phyloP scores from a whole-genome alignment of 2,888 invertebrate species.

The Drosophila limbata region DNA sequence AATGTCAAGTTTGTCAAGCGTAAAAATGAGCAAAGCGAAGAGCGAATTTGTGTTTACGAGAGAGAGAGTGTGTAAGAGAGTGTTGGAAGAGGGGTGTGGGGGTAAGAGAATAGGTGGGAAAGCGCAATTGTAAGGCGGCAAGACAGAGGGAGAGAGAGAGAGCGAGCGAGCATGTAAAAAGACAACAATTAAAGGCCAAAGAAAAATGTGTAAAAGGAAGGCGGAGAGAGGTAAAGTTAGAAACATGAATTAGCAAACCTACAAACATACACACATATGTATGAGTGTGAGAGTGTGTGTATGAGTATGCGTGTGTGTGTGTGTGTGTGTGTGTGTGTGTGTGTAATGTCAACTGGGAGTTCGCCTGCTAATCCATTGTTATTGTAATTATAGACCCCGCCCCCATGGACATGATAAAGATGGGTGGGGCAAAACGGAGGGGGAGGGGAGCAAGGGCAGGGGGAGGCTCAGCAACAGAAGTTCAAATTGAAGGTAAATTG shows the following conservation, averaged over 20 bases:
- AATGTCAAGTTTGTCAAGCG: conserved; percentile 64
- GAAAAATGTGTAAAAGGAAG: conserved; percentile 31
- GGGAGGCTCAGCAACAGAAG: conserved; percentile 27
- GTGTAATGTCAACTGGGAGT: conserved; percentile 31
- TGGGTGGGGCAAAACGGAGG: not conserved
- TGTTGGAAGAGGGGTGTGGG: not conserved
- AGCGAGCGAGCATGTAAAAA: conserved; percentile 27
- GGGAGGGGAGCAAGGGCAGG: not conserved
- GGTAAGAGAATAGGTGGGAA: not conserved
- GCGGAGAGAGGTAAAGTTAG: conserved; percentile 24
- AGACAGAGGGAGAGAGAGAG: not conserved
- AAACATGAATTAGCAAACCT: conserved; percentile 26
- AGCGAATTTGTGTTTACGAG: conserved; percentile 39
- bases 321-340: not conserved
- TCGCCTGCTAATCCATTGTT: conserved; percentile 28
- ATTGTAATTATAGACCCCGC: conserved; percentile 42
- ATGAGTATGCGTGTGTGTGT: not conserved
- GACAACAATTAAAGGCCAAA: conserved; percentile 51
- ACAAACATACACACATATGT: not conserved
- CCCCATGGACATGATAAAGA: not conserved
- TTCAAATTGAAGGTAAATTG: conserved; percentile 27
- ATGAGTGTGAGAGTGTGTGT: too few relatives aligned
- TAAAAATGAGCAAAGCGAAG: conserved; percentile 57
- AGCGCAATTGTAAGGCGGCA: not conserved
- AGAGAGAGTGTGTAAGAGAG: conserved; percentile 25